Percentiles rank a stretch among this genome's conserved stretches.
Evolutionary conservation across 2,797 vertebrate species (phyloP).

Genomic region (Takifugu ocellatus): DNA sequence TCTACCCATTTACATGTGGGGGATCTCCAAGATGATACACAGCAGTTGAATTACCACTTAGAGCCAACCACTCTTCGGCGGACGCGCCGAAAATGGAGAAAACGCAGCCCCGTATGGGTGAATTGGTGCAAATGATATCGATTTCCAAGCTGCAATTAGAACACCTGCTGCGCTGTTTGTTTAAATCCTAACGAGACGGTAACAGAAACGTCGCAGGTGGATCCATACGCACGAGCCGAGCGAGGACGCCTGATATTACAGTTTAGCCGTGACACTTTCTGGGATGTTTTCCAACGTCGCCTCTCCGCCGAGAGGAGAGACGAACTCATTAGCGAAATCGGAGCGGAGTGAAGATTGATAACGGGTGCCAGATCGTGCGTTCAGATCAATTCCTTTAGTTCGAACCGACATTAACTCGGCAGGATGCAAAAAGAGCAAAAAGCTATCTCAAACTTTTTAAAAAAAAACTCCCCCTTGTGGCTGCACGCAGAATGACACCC

Average conservation of each 20-base stretch:
- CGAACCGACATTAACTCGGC: no score
- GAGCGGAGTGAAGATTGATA: no score
- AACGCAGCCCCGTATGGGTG: constrained; percentile 16
- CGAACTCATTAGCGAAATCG: no score
- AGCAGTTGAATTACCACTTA: constrained; percentile 22
- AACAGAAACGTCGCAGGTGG: background rate
- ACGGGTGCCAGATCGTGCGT: no score
- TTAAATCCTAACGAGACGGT: background rate
- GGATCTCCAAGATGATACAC: background rate
- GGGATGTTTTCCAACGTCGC: background rate
- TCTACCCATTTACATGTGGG: background rate
- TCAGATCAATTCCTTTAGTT: no score
- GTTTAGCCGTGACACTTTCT: background rate
- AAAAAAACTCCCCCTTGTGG: no score
- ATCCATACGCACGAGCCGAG: background rate
- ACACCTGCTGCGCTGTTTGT: background rate
- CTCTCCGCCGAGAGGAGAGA: no score
- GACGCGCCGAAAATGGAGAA: constrained; percentile 18
- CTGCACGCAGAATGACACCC: no score
- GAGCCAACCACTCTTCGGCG: constrained; percentile 28
- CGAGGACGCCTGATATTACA: background rate
- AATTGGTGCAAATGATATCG: constrained; percentile 3
- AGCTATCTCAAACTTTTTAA: no score
- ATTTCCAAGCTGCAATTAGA: constrained; percentile 13
- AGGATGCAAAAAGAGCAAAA: no score